Evolutionary conservation across 2,797 vertebrate species (phyloP).

Genomic region (Ambastaia sidthimunki): DNA sequence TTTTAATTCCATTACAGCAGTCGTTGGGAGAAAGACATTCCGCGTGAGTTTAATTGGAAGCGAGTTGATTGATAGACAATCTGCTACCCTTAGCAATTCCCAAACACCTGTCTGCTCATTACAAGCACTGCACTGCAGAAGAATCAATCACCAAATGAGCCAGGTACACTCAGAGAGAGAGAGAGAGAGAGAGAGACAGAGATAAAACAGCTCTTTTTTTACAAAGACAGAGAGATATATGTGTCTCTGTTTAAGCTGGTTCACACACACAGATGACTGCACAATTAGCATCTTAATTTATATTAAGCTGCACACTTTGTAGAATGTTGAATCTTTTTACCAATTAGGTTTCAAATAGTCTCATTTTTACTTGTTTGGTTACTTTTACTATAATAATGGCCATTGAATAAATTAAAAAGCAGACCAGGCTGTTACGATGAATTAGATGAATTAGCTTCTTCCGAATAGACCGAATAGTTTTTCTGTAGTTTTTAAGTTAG

Average conservation of each 20-base stretch:
- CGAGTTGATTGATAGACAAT: constrained; percentile 47
- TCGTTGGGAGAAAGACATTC: constrained; percentile 44
- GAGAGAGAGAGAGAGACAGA: neutral
- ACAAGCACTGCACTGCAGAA: constrained; percentile 50
- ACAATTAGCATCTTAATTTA: neutral
- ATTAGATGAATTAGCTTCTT: too few species aligned
- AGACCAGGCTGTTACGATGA: too few species aligned
- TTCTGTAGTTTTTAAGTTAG: too few species aligned
- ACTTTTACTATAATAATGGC: too few species aligned
- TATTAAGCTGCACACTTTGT: neutral
- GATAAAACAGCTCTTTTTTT: too few species aligned
- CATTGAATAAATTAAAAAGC: too few species aligned
- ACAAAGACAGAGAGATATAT: too few species aligned
- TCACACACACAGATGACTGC: neutral
- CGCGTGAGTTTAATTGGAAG: constrained; percentile 26
- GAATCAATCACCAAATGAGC: constrained; percentile 39
- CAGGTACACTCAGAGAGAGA: constrained; percentile 20
- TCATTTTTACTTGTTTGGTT: too few species aligned
- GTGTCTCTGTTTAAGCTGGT: neutral
- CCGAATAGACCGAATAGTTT: too few species aligned
- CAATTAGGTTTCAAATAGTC: too few species aligned
- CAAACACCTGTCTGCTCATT: constrained; percentile 58
- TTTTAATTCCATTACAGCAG: constrained; percentile 53
- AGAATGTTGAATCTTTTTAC: neutral
- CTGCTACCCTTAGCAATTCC: constrained; percentile 46